A percentile compares a stretch with the other conserved stretches of the same genome.
These are phyloP conservation scores for Ascaphus truei DNA, from an alignment of 2,113 vertebrate genomes.

Conservation along the genomic window DNA sequence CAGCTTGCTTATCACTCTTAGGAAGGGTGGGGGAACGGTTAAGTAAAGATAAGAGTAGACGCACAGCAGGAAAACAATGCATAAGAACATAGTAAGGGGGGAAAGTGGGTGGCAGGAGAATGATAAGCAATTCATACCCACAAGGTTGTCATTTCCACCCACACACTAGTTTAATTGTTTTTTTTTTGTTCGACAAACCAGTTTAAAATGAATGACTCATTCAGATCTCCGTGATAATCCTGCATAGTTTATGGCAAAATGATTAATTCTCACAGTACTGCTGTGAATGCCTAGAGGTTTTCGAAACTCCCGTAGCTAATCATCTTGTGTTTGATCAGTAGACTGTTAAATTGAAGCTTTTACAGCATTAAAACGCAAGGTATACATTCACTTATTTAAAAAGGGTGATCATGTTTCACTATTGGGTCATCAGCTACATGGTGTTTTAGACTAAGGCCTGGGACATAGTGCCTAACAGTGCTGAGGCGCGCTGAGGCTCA, in stretches of 20 bases:
- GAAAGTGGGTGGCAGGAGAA: conserved; percentile 4
- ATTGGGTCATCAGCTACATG: no score
- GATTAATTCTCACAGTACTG: neutral
- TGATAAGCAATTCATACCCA: conserved; percentile 23
- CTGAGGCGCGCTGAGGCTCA: no score
- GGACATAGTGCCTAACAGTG: no score
- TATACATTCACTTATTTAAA: neutral
- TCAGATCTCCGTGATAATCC: neutral
- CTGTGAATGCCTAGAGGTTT: neutral
- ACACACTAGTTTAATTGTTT: neutral
- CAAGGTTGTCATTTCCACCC: conserved; percentile 21
- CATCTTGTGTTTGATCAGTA: neutral
- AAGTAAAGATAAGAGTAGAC: conserved; percentile 15
- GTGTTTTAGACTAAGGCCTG: no score
- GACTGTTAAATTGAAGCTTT: neutral
- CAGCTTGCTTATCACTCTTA: no score
- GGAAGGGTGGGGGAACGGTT: conserved; percentile 10
- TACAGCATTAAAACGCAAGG: neutral
- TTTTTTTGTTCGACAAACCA: neutral
- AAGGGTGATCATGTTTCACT: neutral
- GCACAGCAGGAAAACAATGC: conserved; percentile 9
- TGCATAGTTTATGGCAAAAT: neutral
- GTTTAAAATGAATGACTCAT: neutral
- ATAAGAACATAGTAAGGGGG: neutral
- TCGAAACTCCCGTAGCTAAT: neutral